These are phyloP conservation scores for Seira musarum DNA, from an alignment of 2,888 invertebrate species.

Conservation along the genomic window DNA sequence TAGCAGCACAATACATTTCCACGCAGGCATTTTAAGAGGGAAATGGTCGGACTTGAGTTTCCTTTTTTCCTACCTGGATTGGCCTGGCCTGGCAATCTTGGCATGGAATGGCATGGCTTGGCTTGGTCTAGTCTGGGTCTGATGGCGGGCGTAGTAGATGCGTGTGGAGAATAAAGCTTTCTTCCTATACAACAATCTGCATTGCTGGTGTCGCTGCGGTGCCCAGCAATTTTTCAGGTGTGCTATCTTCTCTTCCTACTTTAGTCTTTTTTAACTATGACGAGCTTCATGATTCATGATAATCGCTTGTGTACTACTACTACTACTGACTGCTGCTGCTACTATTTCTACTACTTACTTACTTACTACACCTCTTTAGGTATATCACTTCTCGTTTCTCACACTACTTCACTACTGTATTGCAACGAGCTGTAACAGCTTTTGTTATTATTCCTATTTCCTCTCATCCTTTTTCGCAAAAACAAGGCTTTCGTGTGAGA, in stretches of 20 bases:
- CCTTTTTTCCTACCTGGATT: slow-evolving; percentile 15
- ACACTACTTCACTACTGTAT: too few species aligned
- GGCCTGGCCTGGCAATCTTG: too few species aligned
- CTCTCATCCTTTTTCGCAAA: neutral
- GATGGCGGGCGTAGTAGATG: slow-evolving; percentile 4
- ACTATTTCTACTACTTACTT: neutral
- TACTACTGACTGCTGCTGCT: neutral
- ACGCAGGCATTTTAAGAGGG: neutral
- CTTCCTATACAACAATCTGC: slow-evolving; percentile 32
- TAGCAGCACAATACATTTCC: neutral
- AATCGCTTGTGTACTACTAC: neutral
- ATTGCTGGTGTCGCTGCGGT: slow-evolving; percentile 45
- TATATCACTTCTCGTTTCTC: neutral
- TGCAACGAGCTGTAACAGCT: neutral
- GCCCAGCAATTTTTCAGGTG: slow-evolving; percentile 36
- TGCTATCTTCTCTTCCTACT: slow-evolving; percentile 14
- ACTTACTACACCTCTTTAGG: neutral
- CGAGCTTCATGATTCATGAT: slow-evolving; percentile 7
- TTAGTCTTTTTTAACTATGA: slow-evolving; percentile 8
- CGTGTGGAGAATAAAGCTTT: slow-evolving; percentile 1
- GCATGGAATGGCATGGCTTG: too few species aligned
- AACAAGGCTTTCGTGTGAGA: neutral
- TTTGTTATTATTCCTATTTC: neutral
- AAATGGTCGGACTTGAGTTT: neutral
- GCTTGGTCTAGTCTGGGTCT: too few species aligned